A percentile compares a stretch with the other conserved stretches of the same genome.
These are phyloP conservation scores for Euproctis similis DNA, from an alignment of 2,888 invertebrate genomes.

Conservation along the genomic window DNA sequence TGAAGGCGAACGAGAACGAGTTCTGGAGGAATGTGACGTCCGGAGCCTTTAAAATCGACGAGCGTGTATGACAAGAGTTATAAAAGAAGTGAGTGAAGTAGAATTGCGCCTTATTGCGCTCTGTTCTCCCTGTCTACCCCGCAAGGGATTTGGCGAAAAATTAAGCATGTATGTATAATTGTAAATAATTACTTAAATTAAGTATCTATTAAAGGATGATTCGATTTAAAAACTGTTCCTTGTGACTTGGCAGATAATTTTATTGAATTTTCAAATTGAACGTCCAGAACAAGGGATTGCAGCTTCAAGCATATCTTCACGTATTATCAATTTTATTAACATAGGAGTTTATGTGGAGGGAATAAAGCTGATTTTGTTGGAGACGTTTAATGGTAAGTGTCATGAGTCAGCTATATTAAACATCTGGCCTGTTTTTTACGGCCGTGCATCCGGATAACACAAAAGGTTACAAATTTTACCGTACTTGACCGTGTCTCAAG, in stretches of 20 bases:
- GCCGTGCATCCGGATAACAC: conserved; percentile 39
- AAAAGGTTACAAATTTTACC: conserved; percentile 34
- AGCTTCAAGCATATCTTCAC: conserved; percentile 26
- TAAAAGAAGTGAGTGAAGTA: too few species aligned
- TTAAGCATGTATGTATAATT: too few species aligned
- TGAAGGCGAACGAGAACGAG: too few species aligned
- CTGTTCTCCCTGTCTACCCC: too few species aligned
- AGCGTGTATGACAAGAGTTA: conserved; percentile 30
- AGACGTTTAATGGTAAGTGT: conserved; percentile 25
- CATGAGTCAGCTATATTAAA: conserved; percentile 57
- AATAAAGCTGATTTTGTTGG: conserved; percentile 16
- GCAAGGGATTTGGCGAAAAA: too few species aligned
- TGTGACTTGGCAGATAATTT: conserved; percentile 28
- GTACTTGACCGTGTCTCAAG: conserved; percentile 7
- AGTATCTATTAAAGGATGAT: conserved; percentile 6
- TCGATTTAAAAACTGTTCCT: conserved; percentile 16
- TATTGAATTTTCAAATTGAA: conserved; percentile 26
- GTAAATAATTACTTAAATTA: too few species aligned
- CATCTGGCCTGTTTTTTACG: conserved; percentile 49
- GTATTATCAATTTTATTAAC: conserved; percentile 13
- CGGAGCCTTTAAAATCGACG: conserved; percentile 48
- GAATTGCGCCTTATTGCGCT: too few species aligned
- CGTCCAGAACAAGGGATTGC: conserved; percentile 15
- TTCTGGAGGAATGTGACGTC: too few species aligned
- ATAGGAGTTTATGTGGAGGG: conserved; percentile 9